Evolutionary conservation across 1,140 invertebrate genomes (phyloP).

Genomic region (Portunus trituberculatus): DNA sequence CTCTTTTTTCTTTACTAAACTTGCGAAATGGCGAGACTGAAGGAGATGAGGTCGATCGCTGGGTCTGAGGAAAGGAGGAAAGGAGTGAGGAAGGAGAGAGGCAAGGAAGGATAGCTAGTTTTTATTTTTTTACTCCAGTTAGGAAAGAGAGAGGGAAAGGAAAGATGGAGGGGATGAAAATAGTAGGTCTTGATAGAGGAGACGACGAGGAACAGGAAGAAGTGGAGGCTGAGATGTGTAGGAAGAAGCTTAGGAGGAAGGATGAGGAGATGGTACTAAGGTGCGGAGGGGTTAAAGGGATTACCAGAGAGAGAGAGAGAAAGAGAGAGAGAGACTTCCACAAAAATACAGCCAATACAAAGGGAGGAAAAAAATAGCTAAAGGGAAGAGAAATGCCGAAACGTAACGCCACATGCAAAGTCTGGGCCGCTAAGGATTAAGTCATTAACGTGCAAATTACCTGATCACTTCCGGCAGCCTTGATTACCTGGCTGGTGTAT

Average conservation of each 20-base stretch:
- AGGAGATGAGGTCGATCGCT: background rate
- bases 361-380: background rate
- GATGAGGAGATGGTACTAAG: background rate
- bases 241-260: background rate
- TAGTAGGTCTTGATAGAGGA: background rate
- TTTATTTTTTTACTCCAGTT: too few species aligned
- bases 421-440: background rate
- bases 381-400: background rate
- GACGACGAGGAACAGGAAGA: background rate
- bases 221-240: too few species aligned
- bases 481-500: background rate
- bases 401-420: background rate
- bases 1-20: background rate
- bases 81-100: background rate
- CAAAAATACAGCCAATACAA: background rate
- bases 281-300: background rate
- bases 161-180: background rate
- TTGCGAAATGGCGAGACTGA: background rate
- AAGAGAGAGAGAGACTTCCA: background rate
- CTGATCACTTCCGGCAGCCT: background rate
- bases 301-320: background rate
- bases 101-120: too few species aligned
- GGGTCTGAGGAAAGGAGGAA: background rate
- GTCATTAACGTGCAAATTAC: slow-evolving; percentile 13
- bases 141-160: background rate